These are phyloP conservation scores for Picus viridis DNA, from an alignment of 2,797 vertebrate species.

Conservation along the genomic window DNA sequence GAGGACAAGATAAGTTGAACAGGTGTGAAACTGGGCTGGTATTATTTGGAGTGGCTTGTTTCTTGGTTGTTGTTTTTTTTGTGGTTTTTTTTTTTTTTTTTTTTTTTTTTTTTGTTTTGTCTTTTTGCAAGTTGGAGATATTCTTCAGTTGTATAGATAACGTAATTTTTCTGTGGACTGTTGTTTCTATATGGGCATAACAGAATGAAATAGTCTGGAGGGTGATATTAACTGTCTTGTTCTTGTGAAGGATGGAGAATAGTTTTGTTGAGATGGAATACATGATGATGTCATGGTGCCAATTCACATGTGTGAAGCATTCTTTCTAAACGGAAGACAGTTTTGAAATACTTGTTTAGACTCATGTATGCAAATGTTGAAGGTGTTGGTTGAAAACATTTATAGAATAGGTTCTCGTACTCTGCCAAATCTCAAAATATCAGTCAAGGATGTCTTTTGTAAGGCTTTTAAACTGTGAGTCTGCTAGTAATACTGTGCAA, in stretches of 20 bases:
- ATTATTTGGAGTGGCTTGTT: no score
- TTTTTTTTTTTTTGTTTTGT: no score
- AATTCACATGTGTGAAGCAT: background rate
- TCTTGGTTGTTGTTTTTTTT: no score
- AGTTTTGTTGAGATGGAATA: background rate
- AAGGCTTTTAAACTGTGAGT: background rate
- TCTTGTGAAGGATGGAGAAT: background rate
- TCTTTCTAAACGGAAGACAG: background rate
- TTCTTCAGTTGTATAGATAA: background rate
- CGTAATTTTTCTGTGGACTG: background rate
- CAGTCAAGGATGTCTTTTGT: background rate
- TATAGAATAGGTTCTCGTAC: background rate
- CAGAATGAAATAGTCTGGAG: background rate
- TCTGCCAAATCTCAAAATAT: background rate
- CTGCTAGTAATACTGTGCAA: accelerated
- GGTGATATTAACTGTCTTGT: background rate
- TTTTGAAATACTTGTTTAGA: conserved; percentile 37
- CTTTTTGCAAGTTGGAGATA: background rate
- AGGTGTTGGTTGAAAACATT: conserved; percentile 9
- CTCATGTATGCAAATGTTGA: background rate
- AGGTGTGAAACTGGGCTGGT: background rate
- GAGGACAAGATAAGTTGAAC: background rate
- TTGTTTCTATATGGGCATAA: background rate
- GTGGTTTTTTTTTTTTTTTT: no score
- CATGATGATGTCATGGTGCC: background rate